These are phyloP conservation scores for Actinostola sp. DNA, from an alignment of 92 coral and sea anemone genomes.

Conservation along the genomic window DNA sequence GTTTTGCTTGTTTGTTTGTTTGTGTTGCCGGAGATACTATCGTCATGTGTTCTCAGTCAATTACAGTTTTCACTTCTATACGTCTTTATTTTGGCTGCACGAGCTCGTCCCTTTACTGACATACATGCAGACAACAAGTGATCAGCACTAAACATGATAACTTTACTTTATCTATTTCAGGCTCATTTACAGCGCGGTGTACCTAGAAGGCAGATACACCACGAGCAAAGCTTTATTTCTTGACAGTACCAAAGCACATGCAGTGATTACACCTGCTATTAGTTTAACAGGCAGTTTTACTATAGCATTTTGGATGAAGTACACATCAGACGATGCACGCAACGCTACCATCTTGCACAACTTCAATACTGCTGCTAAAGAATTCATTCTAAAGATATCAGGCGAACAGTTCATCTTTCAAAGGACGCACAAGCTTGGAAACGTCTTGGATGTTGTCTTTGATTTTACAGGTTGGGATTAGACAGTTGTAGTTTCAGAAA, in stretches of 20 bases:
- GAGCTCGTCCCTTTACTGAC: no score
- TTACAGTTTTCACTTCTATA: no score
- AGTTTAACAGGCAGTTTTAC: conserved; percentile 23
- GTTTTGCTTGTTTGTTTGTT: no score
- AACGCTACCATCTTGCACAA: conserved; percentile 28
- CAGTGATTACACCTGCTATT: conserved; percentile 1
- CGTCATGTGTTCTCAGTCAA: no score
- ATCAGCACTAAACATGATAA: no score
- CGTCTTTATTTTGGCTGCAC: no score
- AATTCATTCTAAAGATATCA: conserved; percentile 12
- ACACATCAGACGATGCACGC: conserved; percentile 16
- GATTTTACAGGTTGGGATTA: neutral
- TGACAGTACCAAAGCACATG: conserved; percentile 51
- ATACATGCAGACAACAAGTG: no score
- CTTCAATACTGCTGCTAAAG: neutral
- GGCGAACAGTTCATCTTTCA: neutral
- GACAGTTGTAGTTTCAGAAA: neutral
- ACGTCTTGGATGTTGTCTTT: neutral
- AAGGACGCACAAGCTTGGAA: neutral
- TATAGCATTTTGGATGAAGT: conserved; percentile 56
- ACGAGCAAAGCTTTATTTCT: conserved; percentile 45
- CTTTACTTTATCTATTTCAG: conserved; percentile 34
- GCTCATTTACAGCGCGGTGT: conserved; percentile 49
- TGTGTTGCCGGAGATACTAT: no score
- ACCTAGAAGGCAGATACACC: conserved; percentile 50